These are phyloP conservation scores for Agrilus mali DNA, from an alignment of 2,888 invertebrate species.

Conservation along the genomic window DNA sequence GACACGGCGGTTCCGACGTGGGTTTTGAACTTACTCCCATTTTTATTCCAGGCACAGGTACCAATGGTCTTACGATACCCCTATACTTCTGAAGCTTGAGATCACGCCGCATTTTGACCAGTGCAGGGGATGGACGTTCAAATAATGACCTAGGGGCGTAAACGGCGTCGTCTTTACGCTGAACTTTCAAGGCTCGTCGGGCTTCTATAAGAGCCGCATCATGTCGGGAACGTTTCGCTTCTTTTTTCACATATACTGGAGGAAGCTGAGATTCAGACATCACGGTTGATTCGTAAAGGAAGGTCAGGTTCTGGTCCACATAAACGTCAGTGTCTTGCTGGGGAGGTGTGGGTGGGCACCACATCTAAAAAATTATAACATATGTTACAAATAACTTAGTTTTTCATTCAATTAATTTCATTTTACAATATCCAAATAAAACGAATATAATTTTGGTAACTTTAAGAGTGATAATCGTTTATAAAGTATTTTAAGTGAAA, in stretches of 20 bases:
- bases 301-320: slow-evolving; percentile 72
- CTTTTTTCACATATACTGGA: slow-evolving; percentile 67
- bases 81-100: slow-evolving; percentile 59
- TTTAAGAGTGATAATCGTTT: background rate
- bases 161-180: slow-evolving; percentile 60
- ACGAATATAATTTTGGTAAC: background rate
- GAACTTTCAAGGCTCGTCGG: slow-evolving; percentile 47
- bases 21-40: slow-evolving; percentile 34
- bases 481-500: background rate
- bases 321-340: slow-evolving; percentile 86
- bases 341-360: slow-evolving; percentile 96
- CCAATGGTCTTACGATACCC: slow-evolving; percentile 41
- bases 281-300: slow-evolving; percentile 65
- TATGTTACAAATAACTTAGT: background rate
- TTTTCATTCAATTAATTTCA: no score
- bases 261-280: slow-evolving; percentile 73
- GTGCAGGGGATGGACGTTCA: slow-evolving; percentile 62
- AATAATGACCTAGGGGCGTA: slow-evolving; percentile 71
- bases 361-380: slow-evolving; percentile 56
- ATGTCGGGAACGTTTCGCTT: slow-evolving; percentile 55
- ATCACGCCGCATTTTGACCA: slow-evolving; percentile 66
- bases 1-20: slow-evolving; percentile 47
- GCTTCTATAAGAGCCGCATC: slow-evolving; percentile 45
- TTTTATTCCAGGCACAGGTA: slow-evolving; percentile 42
- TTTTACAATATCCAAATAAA: no score